Conservation (phyloP, 2,888 invertebrate genomes). For the Cephus nigrinus region DNA sequence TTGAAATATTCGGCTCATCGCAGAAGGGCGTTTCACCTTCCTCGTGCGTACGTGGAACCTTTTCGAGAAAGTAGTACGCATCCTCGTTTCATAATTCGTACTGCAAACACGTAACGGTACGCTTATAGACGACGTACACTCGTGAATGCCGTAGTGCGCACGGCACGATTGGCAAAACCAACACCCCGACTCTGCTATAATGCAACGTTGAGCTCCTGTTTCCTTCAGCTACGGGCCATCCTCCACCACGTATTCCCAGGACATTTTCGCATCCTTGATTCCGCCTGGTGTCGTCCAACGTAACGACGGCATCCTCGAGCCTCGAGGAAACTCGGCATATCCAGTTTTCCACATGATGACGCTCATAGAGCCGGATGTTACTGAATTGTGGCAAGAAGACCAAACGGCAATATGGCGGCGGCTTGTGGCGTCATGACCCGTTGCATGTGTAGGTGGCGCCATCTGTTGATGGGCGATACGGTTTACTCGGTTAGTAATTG, state of each 20-base stretch:
- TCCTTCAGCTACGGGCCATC: not conserved
- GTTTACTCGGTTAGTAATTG: not conserved
- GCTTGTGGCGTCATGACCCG: not conserved
- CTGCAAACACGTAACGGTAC: conserved; percentile 38
- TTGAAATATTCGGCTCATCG: conserved; percentile 14
- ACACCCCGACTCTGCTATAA: conserved; percentile 13
- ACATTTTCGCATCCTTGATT: not conserved
- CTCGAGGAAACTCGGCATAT: not conserved
- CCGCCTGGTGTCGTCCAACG: not conserved
- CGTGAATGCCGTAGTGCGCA: conserved; percentile 22
- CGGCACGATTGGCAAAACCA: conserved; percentile 28
- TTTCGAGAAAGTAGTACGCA: conserved; percentile 41
- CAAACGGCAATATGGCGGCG: not conserved
- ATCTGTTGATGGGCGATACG: not conserved
- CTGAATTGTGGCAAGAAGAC: not conserved
- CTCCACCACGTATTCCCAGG: not conserved
- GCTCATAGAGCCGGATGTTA: not conserved
- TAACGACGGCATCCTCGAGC: not conserved
- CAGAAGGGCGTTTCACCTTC: conserved; percentile 20
- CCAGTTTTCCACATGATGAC: not conserved
- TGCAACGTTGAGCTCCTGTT: not conserved
- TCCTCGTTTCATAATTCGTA: conserved; percentile 40
- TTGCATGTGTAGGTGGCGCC: not conserved
- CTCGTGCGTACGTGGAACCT: conserved; percentile 23
- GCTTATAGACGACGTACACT: conserved; percentile 30